phyloP scores from a whole-genome alignment of 2,888 invertebrate species.

The Drosophila fulvimacula region DNA sequence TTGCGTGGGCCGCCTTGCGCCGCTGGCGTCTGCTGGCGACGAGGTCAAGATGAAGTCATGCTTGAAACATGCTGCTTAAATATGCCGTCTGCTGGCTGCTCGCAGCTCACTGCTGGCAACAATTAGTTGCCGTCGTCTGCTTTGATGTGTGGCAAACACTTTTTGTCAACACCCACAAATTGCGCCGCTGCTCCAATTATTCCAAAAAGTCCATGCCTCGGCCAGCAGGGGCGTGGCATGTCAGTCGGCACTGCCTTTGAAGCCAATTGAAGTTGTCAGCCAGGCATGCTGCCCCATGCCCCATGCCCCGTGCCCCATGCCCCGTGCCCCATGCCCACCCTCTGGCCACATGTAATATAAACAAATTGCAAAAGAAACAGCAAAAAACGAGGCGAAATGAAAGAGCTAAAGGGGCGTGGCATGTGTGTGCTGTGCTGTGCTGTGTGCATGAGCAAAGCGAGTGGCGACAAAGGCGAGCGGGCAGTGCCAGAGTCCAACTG shows the following conservation, averaged over 20 bases:
- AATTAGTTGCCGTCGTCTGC: slow-evolving; percentile 33
- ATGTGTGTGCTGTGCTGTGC: neutral
- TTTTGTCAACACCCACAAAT: slow-evolving; percentile 78
- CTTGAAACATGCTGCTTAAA: slow-evolving; percentile 63
- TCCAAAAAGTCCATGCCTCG: slow-evolving; percentile 33
- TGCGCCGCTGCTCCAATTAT: slow-evolving; percentile 66
- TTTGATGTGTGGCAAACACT: slow-evolving; percentile 43
- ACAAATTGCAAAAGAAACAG: slow-evolving; percentile 65
- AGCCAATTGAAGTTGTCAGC: slow-evolving; percentile 78
- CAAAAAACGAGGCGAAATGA: slow-evolving; percentile 14
- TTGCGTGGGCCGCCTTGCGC: slow-evolving; percentile 48
- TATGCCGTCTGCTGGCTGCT: slow-evolving; percentile 23
- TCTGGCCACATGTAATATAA: slow-evolving; percentile 73
- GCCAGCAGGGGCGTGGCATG: slow-evolving; percentile 61
- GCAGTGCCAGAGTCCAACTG: slow-evolving; percentile 12
- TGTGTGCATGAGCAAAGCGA: slow-evolving; percentile 13
- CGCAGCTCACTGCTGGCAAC: slow-evolving; percentile 41
- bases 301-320: neutral
- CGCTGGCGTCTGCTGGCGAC: slow-evolving; percentile 32
- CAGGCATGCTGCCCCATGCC: slow-evolving; percentile 7
- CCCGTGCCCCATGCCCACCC: no score
- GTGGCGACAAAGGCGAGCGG: slow-evolving; percentile 17
- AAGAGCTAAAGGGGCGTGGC: slow-evolving; percentile 1
- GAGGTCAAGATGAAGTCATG: slow-evolving; percentile 80
- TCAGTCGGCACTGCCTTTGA: slow-evolving; percentile 74